Percentiles rank a stretch among this genome's conserved stretches.
These are phyloP conservation scores for Caenorhabditis tropicalis DNA, from an alignment of 1,140 invertebrate genomes.

Conservation along the genomic window DNA sequence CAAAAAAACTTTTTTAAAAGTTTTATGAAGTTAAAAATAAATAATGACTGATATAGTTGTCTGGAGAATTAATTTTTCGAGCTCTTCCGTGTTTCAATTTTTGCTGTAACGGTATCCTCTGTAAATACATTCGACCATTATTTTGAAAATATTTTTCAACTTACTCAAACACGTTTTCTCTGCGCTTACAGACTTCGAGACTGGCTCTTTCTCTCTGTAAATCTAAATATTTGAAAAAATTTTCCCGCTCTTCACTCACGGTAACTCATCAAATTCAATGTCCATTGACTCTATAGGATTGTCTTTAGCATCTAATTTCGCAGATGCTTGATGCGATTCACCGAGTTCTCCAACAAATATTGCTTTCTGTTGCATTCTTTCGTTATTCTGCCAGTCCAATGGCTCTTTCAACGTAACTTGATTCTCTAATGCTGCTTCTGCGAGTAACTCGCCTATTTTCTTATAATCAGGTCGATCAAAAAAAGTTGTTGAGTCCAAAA, in stretches of 20 bases:
- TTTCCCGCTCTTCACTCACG: no score
- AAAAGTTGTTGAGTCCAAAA: slow-evolving; percentile 51
- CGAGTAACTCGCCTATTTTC: slow-evolving; percentile 38
- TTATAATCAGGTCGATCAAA: slow-evolving; percentile 59
- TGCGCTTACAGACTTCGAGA: background rate
- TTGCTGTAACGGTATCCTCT: background rate
- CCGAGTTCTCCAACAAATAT: slow-evolving; percentile 60
- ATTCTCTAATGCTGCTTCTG: slow-evolving; percentile 50
- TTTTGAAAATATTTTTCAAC: background rate
- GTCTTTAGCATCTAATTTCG: slow-evolving; percentile 49
- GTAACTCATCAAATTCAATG: background rate
- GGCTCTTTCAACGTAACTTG: slow-evolving; percentile 54
- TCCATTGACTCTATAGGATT: slow-evolving; percentile 5
- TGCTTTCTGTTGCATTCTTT: slow-evolving; percentile 54
- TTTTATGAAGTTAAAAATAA: no score
- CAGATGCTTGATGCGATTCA: slow-evolving; percentile 58
- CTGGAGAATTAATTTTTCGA: background rate
- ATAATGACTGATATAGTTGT: no score
- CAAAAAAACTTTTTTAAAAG: no score
- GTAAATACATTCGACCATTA: background rate
- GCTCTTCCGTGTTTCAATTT: background rate
- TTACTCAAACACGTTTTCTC: background rate
- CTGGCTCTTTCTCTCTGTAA: background rate
- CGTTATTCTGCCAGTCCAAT: slow-evolving; percentile 59
- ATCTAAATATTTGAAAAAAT: background rate